Evolutionary conservation across 2,888 invertebrate genomes (phyloP).

Genomic region (Drosophila demipolita): DNA sequence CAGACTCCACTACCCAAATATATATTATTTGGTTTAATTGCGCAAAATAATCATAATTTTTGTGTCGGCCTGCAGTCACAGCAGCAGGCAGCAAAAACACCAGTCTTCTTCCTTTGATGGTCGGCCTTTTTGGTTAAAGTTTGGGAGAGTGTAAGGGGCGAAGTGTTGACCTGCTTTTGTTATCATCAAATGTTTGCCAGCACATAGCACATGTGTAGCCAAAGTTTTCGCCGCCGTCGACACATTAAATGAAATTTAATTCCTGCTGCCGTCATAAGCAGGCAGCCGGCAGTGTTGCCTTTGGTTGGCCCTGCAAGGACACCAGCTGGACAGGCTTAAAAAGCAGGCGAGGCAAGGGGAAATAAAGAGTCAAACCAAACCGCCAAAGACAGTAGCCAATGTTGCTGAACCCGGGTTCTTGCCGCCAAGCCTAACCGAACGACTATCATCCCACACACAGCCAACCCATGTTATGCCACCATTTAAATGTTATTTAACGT

Average conservation of each 20-base stretch:
- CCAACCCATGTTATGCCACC: slow-evolving; percentile 38
- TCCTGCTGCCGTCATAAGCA: slow-evolving; percentile 77
- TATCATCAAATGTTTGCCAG: slow-evolving; percentile 72
- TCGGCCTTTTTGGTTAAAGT: slow-evolving; percentile 22
- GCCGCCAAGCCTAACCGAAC: slow-evolving; percentile 12
- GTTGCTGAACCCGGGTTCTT: slow-evolving; percentile 58
- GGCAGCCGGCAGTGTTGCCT: slow-evolving; percentile 32
- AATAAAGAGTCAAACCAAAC: slow-evolving; percentile 28
- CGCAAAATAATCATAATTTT: slow-evolving; percentile 74
- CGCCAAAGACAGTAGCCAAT: slow-evolving; percentile 64
- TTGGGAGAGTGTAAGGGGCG: not conserved
- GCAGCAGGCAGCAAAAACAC: slow-evolving; percentile 23
- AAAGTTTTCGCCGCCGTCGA: slow-evolving; percentile 68
- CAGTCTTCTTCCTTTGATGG: slow-evolving; percentile 28
- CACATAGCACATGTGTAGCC: slow-evolving; percentile 62
- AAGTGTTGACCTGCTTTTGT: slow-evolving; percentile 71
- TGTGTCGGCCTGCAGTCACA: slow-evolving; percentile 24
- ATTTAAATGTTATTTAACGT: slow-evolving; percentile 78
- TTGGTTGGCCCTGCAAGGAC: slow-evolving; percentile 14
- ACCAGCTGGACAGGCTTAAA: slow-evolving; percentile 69
- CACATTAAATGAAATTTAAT: slow-evolving; percentile 80
- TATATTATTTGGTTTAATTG: slow-evolving; percentile 74
- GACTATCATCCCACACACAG: not conserved
- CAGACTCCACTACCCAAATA: slow-evolving; percentile 63
- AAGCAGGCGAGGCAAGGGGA: slow-evolving; percentile 21